Conservation (phyloP, 2,797 vertebrate species). For the Lacerta agilis region DNA sequence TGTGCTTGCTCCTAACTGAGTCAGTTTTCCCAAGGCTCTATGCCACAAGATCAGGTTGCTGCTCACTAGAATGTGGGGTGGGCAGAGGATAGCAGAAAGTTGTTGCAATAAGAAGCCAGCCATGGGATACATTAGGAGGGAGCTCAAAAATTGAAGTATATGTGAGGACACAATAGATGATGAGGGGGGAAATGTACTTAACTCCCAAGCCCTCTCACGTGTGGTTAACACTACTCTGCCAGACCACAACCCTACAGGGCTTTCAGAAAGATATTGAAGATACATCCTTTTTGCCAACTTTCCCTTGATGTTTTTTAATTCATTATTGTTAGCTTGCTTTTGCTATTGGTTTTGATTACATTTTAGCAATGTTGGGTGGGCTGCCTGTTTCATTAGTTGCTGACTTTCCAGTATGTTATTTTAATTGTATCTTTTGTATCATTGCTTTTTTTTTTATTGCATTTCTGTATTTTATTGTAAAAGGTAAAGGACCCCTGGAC, state of each 20-base stretch:
- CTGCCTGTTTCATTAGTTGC: too few species aligned
- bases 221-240: not conserved
- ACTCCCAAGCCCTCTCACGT: not conserved
- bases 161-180: rapidly evolving
- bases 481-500: too few species aligned
- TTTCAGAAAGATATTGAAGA: too few species aligned
- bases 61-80: too few species aligned
- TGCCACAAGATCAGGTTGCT: not conserved
- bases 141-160: not conserved
- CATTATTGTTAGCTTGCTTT: too few species aligned
- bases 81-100: not conserved
- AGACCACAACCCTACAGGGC: too few species aligned
- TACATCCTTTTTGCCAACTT: too few species aligned
- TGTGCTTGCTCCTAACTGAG: not conserved
- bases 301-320: too few species aligned
- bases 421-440: too few species aligned
- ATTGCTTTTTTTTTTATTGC: not conserved
- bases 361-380: too few species aligned
- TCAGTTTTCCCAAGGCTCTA: not conserved
- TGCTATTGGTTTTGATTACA: too few species aligned
- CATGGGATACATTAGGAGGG: not conserved
- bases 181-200: not conserved
- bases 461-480: not conserved
- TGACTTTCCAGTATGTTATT: too few species aligned
- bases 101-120: not conserved